These are phyloP conservation scores for Drosophila seguyi DNA, from an alignment of 1,140 invertebrate genomes.

Conservation along the genomic window DNA sequence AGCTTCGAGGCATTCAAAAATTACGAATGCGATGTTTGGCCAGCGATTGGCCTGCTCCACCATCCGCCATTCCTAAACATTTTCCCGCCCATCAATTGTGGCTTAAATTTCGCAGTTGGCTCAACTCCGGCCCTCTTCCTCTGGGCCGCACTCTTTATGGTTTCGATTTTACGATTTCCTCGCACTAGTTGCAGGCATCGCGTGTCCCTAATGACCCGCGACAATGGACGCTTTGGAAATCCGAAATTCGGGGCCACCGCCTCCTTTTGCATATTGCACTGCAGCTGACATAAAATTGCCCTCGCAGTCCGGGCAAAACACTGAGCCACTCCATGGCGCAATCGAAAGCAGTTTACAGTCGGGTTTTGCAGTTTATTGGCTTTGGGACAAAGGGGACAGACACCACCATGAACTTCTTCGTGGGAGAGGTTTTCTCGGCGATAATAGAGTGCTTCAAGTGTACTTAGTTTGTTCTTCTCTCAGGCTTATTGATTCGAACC, in stretches of 20 bases:
- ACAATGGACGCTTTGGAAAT: constrained; percentile 48
- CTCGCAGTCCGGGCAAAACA: constrained; percentile 23
- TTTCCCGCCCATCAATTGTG: constrained; percentile 51
- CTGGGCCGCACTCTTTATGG: constrained; percentile 12
- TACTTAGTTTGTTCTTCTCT: not conserved
- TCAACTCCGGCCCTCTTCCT: not conserved
- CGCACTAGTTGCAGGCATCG: constrained; percentile 54
- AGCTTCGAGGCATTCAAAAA: not conserved
- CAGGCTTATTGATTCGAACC: not conserved
- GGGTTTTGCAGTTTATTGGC: constrained; percentile 47
- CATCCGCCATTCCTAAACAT: constrained; percentile 22
- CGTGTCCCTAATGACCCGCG: constrained; percentile 61
- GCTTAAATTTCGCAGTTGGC: constrained; percentile 34
- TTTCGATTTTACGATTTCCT: constrained; percentile 46
- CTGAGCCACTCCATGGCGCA: constrained; percentile 17
- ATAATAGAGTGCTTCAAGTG: not conserved
- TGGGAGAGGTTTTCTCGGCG: not conserved
- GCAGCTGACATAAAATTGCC: constrained; percentile 62
- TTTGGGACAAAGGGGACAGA: not conserved
- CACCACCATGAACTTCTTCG: not conserved
- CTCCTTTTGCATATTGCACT: constrained; percentile 57
- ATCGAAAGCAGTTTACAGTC: constrained; percentile 23
- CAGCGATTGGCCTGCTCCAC: constrained; percentile 6
- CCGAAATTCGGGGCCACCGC: constrained; percentile 56
- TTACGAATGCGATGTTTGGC: not conserved